A percentile compares a stretch with the other conserved stretches of the same genome.
These are phyloP conservation scores for Alviniconcha marisindica DNA, from an alignment of 1,140 invertebrate genomes.

Conservation along the genomic window DNA sequence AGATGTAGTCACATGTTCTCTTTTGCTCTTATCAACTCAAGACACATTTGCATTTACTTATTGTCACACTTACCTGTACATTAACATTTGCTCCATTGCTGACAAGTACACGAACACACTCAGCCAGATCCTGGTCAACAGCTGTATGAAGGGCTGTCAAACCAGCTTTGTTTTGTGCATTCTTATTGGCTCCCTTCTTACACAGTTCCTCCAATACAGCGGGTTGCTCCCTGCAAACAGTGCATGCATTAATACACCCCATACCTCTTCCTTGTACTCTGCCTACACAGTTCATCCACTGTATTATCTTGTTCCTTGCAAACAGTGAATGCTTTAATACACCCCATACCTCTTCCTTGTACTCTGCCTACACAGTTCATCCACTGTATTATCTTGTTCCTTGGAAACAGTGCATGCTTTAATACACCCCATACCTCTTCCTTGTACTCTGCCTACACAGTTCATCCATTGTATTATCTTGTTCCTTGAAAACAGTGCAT, in stretches of 20 bases:
- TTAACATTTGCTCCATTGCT: conserved; percentile 41
- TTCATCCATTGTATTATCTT: conserved; percentile 20
- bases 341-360: conserved; percentile 29
- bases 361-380: conserved; percentile 35
- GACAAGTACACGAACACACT: conserved; percentile 39
- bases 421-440: too few relatives aligned
- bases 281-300: conserved; percentile 38
- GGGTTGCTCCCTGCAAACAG: conserved; percentile 45
- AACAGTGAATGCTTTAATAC: background rate
- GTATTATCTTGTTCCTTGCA: conserved; percentile 41
- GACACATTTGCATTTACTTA: too few relatives aligned
- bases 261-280: conserved; percentile 23
- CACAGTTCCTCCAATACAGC: conserved; percentile 35
- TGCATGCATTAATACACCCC: too few relatives aligned
- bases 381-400: conserved; percentile 3
- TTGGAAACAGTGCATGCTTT: too few relatives aligned
- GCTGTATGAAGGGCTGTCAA: conserved; percentile 44
- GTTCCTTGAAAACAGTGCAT: too few relatives aligned
- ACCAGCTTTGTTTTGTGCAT: conserved; percentile 40
- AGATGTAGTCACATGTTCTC: too few relatives aligned
- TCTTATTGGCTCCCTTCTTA: conserved; percentile 31
- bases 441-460: conserved; percentile 37
- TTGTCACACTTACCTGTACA: conserved; percentile 45
- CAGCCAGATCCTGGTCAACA: background rate
- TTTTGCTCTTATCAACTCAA: too few relatives aligned